Evolutionary conservation across 2,888 invertebrate species (phyloP).

Genomic region (Embidobia sp.): DNA sequence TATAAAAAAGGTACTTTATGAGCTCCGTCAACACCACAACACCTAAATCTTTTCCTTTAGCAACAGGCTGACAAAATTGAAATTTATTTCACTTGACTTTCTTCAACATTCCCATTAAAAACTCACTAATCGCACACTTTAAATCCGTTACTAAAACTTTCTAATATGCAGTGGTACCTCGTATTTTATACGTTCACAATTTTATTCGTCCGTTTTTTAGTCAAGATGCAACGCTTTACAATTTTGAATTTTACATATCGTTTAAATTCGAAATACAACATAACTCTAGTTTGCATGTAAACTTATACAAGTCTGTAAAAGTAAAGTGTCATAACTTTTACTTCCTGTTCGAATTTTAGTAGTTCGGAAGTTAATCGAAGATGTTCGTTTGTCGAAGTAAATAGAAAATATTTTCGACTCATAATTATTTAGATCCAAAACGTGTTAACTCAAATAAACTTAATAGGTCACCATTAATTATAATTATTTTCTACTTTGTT

Average conservation of each 20-base stretch:
- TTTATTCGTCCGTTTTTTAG: conserved; percentile 35
- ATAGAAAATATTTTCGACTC: no score
- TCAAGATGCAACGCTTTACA: conserved; percentile 32
- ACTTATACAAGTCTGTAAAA: conserved; percentile 27
- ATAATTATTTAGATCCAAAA: no score
- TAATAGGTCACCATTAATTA: no score
- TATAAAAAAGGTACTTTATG: neutral
- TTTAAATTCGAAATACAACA: conserved; percentile 29
- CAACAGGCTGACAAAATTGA: neutral
- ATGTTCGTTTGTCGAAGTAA: no score
- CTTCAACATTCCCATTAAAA: conserved; percentile 15
- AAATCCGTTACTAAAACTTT: conserved; percentile 34
- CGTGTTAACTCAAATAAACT: no score
- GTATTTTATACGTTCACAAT: conserved; percentile 22
- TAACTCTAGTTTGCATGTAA: conserved; percentile 31
- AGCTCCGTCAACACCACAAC: neutral
- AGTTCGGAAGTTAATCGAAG: no score
- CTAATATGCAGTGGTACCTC: conserved; percentile 27
- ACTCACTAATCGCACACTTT: conserved; percentile 33
- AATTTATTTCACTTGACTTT: conserved; percentile 24
- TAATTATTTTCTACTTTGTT: no score
- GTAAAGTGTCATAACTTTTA: no score
- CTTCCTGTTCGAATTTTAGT: no score
- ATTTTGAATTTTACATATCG: conserved; percentile 38
- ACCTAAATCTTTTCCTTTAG: neutral